phyloP scores from a whole-genome alignment of 2,888 invertebrate genomes.

The Protonemura montana region DNA sequence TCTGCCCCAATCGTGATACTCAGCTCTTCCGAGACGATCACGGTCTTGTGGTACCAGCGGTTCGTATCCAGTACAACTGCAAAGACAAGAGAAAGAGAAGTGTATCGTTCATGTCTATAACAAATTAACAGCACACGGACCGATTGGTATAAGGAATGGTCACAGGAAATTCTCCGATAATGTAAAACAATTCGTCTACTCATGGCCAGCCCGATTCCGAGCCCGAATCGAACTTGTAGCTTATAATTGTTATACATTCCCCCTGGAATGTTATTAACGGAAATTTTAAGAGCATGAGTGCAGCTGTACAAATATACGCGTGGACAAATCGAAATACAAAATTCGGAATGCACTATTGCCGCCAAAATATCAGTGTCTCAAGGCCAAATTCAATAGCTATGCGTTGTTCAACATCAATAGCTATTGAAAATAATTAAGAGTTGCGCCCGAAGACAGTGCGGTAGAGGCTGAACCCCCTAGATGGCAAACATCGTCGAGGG shows the following conservation, averaged over 20 bases:
- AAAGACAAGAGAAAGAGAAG: too few relatives aligned
- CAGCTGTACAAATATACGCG: neutral
- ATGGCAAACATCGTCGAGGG: slow-evolving; percentile 42
- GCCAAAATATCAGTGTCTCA: neutral
- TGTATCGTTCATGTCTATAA: too few relatives aligned
- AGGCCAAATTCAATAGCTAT: neutral
- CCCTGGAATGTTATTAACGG: too few relatives aligned
- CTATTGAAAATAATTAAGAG: neutral
- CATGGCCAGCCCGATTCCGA: too few relatives aligned
- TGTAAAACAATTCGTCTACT: too few relatives aligned
- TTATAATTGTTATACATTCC: too few relatives aligned
- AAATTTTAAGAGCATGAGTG: too few relatives aligned
- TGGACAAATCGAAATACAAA: neutral
- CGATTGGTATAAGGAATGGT: too few relatives aligned
- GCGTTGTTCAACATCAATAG: neutral
- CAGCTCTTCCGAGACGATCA: slow-evolving; percentile 83
- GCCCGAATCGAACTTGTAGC: too few relatives aligned
- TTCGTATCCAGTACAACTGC: slow-evolving; percentile 94
- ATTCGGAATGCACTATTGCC: neutral
- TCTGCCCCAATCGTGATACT: slow-evolving; percentile 97
- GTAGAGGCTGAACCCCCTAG: slow-evolving; percentile 43
- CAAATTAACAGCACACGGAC: too few relatives aligned
- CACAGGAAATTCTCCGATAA: too few relatives aligned
- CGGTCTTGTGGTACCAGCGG: slow-evolving; percentile 94
- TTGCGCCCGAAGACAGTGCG: neutral